Base-by-base conservation (phyloP, 2,888 invertebrate species). In the Aspidapion aeneum region DNA sequence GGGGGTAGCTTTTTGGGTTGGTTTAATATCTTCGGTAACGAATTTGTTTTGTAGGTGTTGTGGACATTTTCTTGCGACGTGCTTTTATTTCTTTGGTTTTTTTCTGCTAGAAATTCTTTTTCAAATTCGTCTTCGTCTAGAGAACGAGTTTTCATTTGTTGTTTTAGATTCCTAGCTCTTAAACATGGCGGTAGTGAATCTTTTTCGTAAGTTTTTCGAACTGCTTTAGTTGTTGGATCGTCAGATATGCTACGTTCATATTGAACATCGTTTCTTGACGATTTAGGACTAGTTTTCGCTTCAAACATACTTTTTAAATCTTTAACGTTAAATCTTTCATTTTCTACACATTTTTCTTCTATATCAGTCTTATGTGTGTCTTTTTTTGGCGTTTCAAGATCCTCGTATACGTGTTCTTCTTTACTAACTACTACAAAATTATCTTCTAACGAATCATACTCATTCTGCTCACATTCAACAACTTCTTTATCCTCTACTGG, bases 41-140 rank as follows among this genome's bases (percentile, higher is more conserved):
- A 84, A 84, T 86, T 81, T 16, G 75, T 72, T 63, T 77, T 77
- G 60, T 73, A 67, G 55, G 52, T 71, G 52, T 75, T 63, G 60
- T 73, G 65, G 49, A 49, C 71, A 51, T 74, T 63, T 60, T 72
- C 72, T 62, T 79, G 79, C 63, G 89, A 89, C 21, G 86, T 72
- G 35, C 85, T 86, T 76, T 88, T 88, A 64, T 89, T 77, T 16
- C 88, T 69, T 21, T 68, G 68, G 17, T 68, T 66, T 78, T 21
- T 71, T 3, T 18, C 16, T 12, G 73, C 73, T 0, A 86, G 86
- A 68, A 88, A 89, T 74, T 89, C 89, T 66, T 88, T 86, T 1
- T 87, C 81, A 70, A 91, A 90, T 12, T 89, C 90, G 68, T 88
- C 89, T 71, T 90, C 90, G 75, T 90, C 90, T 61, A 90, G 76